Conservation (phyloP, 1,140 invertebrate species). For the Dreissena rostriformis region DNA sequence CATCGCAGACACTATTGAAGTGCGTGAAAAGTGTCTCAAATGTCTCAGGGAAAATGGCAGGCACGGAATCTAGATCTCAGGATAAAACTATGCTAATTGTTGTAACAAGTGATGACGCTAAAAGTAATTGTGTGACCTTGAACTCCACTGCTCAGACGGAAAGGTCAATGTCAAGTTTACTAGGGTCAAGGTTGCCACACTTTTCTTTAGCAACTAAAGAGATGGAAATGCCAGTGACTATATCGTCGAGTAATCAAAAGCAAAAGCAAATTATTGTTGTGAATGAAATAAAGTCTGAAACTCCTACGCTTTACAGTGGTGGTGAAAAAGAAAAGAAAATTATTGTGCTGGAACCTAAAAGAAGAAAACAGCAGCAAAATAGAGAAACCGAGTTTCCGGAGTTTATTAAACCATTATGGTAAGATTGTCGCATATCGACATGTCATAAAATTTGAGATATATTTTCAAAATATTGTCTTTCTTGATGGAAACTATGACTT, state of each 20-base stretch:
- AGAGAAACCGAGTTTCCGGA: slow-evolving; percentile 19
- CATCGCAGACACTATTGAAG: not conserved
- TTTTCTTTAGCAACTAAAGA: not conserved
- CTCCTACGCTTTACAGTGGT: not conserved
- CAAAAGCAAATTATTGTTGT: slow-evolving; percentile 46
- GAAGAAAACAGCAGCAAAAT: slow-evolving; percentile 3
- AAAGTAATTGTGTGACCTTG: not conserved
- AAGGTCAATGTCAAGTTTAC: slow-evolving; percentile 39
- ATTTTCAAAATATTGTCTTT: too few relatives aligned
- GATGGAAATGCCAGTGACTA: slow-evolving; percentile 33
- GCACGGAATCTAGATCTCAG: not conserved
- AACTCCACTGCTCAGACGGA: slow-evolving; percentile 2
- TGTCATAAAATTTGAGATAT: too few relatives aligned
- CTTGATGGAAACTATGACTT: too few relatives aligned
- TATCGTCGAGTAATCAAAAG: slow-evolving; percentile 22
- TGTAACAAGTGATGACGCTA: slow-evolving; percentile 36
- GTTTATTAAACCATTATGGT: slow-evolving; percentile 43
- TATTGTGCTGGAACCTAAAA: slow-evolving; percentile 40
- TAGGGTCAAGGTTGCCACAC: slow-evolving; percentile 9
- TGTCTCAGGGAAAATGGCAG: not conserved
- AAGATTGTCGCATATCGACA: not conserved
- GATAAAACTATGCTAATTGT: slow-evolving; percentile 40
- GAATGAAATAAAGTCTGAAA: slow-evolving; percentile 16
- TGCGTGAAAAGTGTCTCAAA: not conserved
- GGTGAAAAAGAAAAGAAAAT: slow-evolving; percentile 27